Percentiles rank a stretch among this genome's conserved stretches.
Evolutionary conservation across 1,140 invertebrate genomes (phyloP).

Genomic region (Maconellicoccus hirsutus): DNA sequence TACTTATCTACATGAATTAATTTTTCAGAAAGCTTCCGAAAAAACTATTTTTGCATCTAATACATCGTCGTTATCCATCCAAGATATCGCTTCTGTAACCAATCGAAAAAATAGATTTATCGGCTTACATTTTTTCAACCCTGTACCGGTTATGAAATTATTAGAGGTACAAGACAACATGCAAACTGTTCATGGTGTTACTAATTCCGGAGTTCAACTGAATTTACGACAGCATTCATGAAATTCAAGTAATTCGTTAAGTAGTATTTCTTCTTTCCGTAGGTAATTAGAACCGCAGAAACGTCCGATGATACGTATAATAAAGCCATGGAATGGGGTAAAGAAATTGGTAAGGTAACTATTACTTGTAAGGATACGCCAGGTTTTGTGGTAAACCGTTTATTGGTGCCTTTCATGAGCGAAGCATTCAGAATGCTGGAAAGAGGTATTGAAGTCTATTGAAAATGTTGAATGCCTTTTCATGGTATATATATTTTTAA

Average conservation of each 20-base stretch:
- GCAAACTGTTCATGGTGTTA: too few species aligned
- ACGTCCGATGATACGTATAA: slow-evolving; percentile 65
- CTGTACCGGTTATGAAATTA: slow-evolving; percentile 82
- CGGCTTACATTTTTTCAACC: slow-evolving; percentile 86
- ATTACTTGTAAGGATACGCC: slow-evolving; percentile 75
- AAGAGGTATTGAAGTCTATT: slow-evolving; percentile 42
- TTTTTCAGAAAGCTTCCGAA: slow-evolving; percentile 47
- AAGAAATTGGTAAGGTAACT: slow-evolving; percentile 62
- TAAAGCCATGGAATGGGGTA: slow-evolving; percentile 60
- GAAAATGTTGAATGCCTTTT: neutral
- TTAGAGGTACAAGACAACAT: slow-evolving; percentile 44
- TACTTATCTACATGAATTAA: neutral
- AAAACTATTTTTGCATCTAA: slow-evolving; percentile 75
- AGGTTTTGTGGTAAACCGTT: slow-evolving; percentile 73
- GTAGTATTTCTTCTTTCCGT: slow-evolving; percentile 8
- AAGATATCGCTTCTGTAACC: slow-evolving; percentile 63
- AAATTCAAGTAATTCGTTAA: slow-evolving; percentile 12
- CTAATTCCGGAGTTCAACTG: too few species aligned
- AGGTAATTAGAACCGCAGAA: slow-evolving; percentile 49
- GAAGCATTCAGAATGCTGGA: slow-evolving; percentile 66
- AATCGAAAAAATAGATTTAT: slow-evolving; percentile 56
- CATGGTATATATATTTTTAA: too few species aligned
- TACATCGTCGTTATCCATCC: slow-evolving; percentile 75
- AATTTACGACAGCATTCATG: neutral
- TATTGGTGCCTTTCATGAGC: slow-evolving; percentile 63